phyloP scores from a whole-genome alignment of 2,113 vertebrate species.

The Anguilla rostrata region DNA sequence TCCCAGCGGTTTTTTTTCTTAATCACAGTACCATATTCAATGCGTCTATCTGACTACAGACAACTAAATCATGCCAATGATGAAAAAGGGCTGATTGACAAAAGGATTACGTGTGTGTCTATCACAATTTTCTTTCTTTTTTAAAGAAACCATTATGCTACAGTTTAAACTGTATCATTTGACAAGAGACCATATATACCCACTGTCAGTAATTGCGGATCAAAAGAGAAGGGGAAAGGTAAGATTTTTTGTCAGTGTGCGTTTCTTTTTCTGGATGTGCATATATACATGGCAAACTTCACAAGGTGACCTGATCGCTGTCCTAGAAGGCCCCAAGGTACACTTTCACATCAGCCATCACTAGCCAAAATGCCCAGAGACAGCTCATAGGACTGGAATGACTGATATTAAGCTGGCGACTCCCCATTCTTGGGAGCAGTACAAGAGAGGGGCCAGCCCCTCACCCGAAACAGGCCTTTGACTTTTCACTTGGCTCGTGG shows the following conservation, averaged over 20 bases:
- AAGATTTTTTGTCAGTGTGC: background rate
- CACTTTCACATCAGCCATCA: background rate
- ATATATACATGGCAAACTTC: background rate
- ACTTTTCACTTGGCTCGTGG: background rate
- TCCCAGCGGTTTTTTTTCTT: background rate
- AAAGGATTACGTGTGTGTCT: background rate
- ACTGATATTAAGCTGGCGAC: background rate
- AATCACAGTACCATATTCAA: background rate
- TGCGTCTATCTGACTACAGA: background rate
- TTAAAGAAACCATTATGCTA: background rate
- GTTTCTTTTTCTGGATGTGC: background rate
- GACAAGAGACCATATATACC: background rate
- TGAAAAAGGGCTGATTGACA: background rate
- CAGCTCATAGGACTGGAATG: constrained; percentile 14
- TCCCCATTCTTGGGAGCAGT: background rate
- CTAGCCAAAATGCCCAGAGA: background rate
- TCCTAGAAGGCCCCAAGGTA: background rate
- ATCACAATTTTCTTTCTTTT: background rate
- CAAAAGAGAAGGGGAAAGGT: background rate
- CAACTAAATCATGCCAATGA: background rate
- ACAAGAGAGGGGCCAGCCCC: constrained; percentile 16
- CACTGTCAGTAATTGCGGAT: background rate
- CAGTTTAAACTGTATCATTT: background rate
- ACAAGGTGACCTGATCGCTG: background rate
- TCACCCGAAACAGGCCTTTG: background rate